These are phyloP conservation scores for Limenitis camilla DNA, from an alignment of 2,888 invertebrate genomes.

Conservation along the genomic window DNA sequence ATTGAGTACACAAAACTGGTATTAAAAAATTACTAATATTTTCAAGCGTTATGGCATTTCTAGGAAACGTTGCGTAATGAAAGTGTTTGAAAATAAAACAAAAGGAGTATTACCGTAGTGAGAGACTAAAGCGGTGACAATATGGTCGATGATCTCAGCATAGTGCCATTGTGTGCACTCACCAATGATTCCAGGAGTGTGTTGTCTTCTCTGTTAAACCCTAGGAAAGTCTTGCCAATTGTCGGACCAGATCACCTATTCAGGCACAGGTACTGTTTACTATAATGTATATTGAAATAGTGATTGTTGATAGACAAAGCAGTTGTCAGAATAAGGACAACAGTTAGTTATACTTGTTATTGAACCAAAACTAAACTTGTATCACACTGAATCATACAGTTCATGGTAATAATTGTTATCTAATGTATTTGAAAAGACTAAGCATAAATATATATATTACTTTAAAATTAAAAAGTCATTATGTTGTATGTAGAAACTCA, in stretches of 20 bases:
- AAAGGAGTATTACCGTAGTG: not conserved
- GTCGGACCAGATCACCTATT: constrained; percentile 58
- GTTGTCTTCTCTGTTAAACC: constrained; percentile 77
- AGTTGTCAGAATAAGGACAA: too few relatives aligned
- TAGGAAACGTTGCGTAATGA: constrained; percentile 15
- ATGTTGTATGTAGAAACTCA: too few relatives aligned
- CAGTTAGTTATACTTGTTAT: too few relatives aligned
- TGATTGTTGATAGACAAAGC: too few relatives aligned
- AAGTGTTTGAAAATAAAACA: constrained; percentile 10
- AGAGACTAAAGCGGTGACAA: not conserved
- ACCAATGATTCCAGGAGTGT: constrained; percentile 60
- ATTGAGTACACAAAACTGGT: not conserved
- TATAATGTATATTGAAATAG: too few relatives aligned
- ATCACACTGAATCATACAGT: too few relatives aligned
- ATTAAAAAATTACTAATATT: constrained; percentile 3
- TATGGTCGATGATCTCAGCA: constrained; percentile 37
- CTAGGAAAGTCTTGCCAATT: constrained; percentile 77
- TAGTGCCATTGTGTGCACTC: constrained; percentile 56
- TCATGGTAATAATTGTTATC: too few relatives aligned
- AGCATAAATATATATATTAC: too few relatives aligned
- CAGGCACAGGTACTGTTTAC: constrained; percentile 61
- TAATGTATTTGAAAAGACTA: too few relatives aligned
- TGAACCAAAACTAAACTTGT: too few relatives aligned
- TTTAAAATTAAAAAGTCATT: too few relatives aligned
- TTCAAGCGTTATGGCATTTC: constrained; percentile 5